Evolutionary conservation across 1,140 invertebrate genomes (phyloP).

Genomic region (Leptopilina boulardi): DNA sequence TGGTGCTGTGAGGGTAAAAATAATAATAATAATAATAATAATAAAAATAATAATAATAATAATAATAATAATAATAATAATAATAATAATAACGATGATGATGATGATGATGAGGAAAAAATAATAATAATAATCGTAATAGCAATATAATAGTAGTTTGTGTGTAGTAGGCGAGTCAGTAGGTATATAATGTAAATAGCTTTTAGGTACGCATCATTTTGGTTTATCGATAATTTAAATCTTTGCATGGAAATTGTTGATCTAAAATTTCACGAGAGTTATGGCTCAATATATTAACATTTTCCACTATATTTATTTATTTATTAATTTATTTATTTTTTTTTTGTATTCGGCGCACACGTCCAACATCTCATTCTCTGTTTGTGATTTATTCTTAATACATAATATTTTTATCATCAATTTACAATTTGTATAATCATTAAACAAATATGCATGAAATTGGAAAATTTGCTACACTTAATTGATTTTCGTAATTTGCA

Average conservation of each 20-base stretch:
- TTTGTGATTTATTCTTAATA: constrained; percentile 29
- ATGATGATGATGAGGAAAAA: too few relatives aligned
- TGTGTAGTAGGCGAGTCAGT: constrained; percentile 66
- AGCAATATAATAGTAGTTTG: constrained; percentile 60
- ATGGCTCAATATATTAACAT: constrained; percentile 26
- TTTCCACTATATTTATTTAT: background rate
- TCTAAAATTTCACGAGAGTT: constrained; percentile 37
- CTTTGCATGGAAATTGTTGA: constrained; percentile 31
- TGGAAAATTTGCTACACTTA: constrained; percentile 42
- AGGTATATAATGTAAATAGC: constrained; percentile 57
- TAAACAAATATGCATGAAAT: constrained; percentile 37
- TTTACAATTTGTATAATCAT: constrained; percentile 15
- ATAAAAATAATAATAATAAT: too few relatives aligned
- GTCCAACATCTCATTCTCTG: background rate
- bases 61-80: too few relatives aligned
- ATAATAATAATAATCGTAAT: constrained; percentile 60
- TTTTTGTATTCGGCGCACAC: constrained; percentile 9
- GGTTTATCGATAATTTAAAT: constrained; percentile 60
- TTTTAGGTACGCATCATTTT: constrained; percentile 59
- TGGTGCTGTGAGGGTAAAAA: too few relatives aligned
- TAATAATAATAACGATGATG: too few relatives aligned
- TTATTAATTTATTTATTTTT: background rate
- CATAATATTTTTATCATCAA: constrained; percentile 11
- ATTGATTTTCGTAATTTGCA: constrained; percentile 39
- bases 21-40: too few relatives aligned